phyloP scores from a whole-genome alignment of 2,797 vertebrate species.

The Synanceia verrucosa region DNA sequence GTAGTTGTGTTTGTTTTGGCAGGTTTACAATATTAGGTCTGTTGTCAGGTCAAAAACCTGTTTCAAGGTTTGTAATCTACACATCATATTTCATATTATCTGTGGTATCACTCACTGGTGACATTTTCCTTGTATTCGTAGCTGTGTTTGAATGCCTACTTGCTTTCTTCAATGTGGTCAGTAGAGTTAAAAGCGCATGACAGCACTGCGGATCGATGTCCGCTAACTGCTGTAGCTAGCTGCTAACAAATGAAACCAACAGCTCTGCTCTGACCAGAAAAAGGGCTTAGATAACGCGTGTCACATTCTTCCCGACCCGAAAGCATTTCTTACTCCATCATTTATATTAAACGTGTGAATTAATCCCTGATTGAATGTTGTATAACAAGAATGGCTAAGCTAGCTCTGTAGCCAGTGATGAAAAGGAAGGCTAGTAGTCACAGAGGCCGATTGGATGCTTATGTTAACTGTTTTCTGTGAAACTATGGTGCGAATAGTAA shows the following conservation, averaged over 20 bases:
- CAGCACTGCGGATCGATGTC: neutral
- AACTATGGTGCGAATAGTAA: neutral
- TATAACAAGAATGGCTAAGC: neutral
- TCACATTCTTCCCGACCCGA: accelerated
- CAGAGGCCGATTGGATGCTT: slow-evolving; percentile 18
- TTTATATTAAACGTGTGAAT: accelerated
- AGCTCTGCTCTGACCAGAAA: neutral
- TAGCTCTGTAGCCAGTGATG: neutral
- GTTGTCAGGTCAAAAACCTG: slow-evolving; percentile 55
- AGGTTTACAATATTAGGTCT: slow-evolving; percentile 37
- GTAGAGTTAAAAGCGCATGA: neutral
- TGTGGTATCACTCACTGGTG: neutral
- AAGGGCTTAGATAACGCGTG: neutral
- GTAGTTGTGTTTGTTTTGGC: slow-evolving; percentile 73
- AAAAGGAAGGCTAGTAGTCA: slow-evolving; percentile 44
- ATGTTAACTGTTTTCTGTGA: neutral
- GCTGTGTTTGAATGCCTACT: neutral
- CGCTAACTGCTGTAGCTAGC: slow-evolving; percentile 16
- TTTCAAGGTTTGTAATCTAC: slow-evolving; percentile 61
- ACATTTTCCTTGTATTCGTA: neutral
- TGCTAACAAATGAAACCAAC: slow-evolving; percentile 32
- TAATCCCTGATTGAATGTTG: too few species aligned
- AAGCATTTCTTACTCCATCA: neutral
- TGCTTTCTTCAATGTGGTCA: neutral
- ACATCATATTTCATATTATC: neutral